Evolutionary conservation across 2,888 invertebrate genomes (phyloP).

Genomic region (Drosophila recens): DNA sequence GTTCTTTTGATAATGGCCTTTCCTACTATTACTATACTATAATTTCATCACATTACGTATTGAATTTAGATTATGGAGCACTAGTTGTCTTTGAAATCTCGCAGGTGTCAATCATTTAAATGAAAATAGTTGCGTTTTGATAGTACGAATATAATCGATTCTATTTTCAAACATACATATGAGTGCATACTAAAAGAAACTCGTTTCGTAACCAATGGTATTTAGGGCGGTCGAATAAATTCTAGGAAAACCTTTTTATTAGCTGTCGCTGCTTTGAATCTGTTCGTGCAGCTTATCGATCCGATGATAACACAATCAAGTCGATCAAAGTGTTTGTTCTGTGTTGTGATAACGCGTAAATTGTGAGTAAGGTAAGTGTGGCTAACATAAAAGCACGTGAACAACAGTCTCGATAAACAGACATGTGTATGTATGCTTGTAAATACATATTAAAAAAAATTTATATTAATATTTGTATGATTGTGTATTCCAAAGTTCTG

Average conservation of each 20-base stretch:
- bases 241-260: constrained; percentile 58
- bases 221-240: constrained; percentile 5
- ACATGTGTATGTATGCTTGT: neutral
- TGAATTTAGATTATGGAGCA: constrained; percentile 2
- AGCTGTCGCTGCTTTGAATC: constrained; percentile 8
- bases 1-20: neutral
- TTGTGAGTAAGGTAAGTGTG: constrained; percentile 31
- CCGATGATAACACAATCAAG: constrained; percentile 21
- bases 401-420: constrained; percentile 1
- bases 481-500: too few species aligned
- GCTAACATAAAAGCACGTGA: constrained; percentile 28
- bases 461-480: too few species aligned
- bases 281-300: constrained; percentile 23
- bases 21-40: constrained; percentile 14
- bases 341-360: constrained; percentile 28
- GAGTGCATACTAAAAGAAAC: neutral
- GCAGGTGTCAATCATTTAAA: constrained; percentile 19
- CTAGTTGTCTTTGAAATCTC: constrained; percentile 2
- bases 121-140: neutral
- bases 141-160: neutral
- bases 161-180: neutral
- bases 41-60: constrained; percentile 11
- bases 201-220: constrained; percentile 8
- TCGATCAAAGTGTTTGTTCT: constrained; percentile 21
- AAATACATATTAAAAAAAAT: too few species aligned